Conservation (phyloP, 1,140 invertebrate genomes). For the Heliconius congener region DNA sequence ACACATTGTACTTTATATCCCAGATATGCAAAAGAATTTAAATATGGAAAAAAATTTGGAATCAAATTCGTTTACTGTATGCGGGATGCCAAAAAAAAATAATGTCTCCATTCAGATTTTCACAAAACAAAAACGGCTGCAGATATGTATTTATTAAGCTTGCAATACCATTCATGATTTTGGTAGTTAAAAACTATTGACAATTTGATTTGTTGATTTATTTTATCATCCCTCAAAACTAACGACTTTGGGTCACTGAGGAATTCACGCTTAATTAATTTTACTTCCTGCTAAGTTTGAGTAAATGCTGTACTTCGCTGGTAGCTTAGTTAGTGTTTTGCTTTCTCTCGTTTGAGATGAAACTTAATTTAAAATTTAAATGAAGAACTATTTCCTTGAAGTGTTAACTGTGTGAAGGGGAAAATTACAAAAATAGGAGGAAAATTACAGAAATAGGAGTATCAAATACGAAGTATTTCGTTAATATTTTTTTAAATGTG, state of each 20-base stretch:
- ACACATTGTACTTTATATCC: too few species aligned
- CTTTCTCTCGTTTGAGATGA: not conserved
- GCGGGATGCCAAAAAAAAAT: too few species aligned
- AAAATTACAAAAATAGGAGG: too few species aligned
- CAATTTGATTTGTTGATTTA: not conserved
- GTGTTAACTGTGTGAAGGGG: not conserved
- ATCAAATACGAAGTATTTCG: too few species aligned
- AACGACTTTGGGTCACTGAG: constrained; percentile 4
- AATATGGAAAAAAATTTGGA: too few species aligned
- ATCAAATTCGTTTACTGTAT: too few species aligned
- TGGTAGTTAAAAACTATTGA: not conserved
- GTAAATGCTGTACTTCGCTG: constrained; percentile 6
- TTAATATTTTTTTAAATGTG: too few species aligned
- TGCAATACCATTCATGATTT: not conserved
- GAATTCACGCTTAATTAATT: constrained; percentile 23
- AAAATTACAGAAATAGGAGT: too few species aligned
- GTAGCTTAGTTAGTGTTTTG: constrained; percentile 15
- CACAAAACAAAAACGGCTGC: too few species aligned
- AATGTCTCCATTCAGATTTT: too few species aligned
- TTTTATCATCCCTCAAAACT: not conserved
- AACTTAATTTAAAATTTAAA: constrained; percentile 7
- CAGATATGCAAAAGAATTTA: too few species aligned
- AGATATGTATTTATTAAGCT: too few species aligned
- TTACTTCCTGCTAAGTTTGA: constrained; percentile 15
- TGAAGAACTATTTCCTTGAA: not conserved